Evolutionary conservation across 2,888 invertebrate genomes (phyloP), one percentile per base, ranked within the genome.

Genomic region (Parapristionchus giblindavisi): DNA sequence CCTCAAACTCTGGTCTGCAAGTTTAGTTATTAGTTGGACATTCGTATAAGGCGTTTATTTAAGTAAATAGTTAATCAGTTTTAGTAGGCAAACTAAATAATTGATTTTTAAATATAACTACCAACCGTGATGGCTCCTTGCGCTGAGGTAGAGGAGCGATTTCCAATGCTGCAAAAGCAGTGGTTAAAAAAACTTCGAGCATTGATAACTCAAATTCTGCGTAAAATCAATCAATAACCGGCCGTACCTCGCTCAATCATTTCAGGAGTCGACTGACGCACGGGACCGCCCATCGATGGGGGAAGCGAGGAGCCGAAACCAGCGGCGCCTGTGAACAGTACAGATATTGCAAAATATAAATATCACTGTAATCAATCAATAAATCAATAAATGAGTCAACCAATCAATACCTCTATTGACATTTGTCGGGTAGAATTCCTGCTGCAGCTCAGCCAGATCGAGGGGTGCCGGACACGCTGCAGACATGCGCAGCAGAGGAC

Each of bases 281-380:
- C 56, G 21, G 70, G 56, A 8, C 70, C 70, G 21, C 70, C 70
- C 70, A 71, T 71, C 70, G 70, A 71, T 34, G 70, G 70, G 21
- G 70, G 70, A 24, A 71, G 56, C 5, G n/a, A 29, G 34, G 40
- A 32, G 56, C 70, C 70, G 70, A 71, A 71, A 3, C 70, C 70
- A 32, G 56, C 54, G n/a, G 70, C 24, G 21, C 70, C 70, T 71
- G 56, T 4, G n/a, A 1, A 8, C 4, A 32, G 29, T n/a, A 56
- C 29, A 27, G 56, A 56, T 56, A 5, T 3, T 17, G 32, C 58
- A 27, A 3, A 29, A 17, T 14, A 24, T 6, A 58, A 3, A 3
- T 24, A 14, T 3, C 27, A 5, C 58, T n/a, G 29, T 61, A 34
- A 61, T 24, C 36, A 24, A 24, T 61, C n/a, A 14, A 6, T 8